A percentile compares a stretch with the other conserved stretches of the same genome.
Evolutionary conservation across 2,888 invertebrate genomes (phyloP).

Genomic region (Trimorus sp.): DNA sequence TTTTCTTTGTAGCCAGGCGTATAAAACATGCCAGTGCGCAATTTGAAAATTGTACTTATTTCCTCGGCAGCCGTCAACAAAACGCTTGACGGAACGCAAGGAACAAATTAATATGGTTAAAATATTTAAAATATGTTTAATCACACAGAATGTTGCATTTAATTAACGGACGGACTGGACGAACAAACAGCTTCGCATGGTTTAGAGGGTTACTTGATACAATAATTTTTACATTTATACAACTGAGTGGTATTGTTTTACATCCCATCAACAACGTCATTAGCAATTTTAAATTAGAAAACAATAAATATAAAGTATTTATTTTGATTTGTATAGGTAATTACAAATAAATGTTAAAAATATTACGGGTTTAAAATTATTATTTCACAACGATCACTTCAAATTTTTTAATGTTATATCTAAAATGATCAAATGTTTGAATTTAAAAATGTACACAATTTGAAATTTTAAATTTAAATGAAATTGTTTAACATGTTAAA

Average conservation of each 20-base stretch:
- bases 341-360: not conserved
- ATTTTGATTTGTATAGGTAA: not conserved
- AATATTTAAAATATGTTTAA: not conserved
- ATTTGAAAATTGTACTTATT: slow-evolving; percentile 7
- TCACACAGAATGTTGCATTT: not conserved
- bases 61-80: not conserved
- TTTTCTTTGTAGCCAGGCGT: not conserved
- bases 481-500: no score
- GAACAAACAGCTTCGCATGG: not conserved
- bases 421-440: not conserved
- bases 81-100: not conserved
- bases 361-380: not conserved
- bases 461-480: no score
- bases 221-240: not conserved
- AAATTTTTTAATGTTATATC: no score
- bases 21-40: not conserved
- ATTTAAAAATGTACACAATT: no score
- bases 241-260: slow-evolving; percentile 3
- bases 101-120: not conserved
- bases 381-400: no score
- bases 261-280: not conserved
- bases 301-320: not conserved
- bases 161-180: not conserved
- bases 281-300: not conserved
- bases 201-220: no score